Base-by-base conservation (phyloP, 2,113 vertebrate genomes). In the Ranitomeya variabilis region DNA sequence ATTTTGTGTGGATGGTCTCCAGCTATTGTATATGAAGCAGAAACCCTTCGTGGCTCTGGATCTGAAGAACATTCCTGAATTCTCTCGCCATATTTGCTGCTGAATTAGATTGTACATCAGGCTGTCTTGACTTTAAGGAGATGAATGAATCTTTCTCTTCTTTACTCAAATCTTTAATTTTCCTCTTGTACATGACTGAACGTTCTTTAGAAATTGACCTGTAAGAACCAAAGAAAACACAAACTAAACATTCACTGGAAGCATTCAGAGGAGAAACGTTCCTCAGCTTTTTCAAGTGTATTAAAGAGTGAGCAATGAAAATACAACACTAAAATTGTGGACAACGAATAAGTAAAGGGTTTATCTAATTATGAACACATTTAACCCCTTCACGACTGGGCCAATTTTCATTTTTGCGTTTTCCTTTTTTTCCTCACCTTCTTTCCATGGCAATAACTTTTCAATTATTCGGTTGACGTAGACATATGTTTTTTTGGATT, bases 21-120 rank as follows among this genome's bases (percentile, higher is more conserved):
- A 31, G 1, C 66, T 62, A 87, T 21, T 87, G 62, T 14, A 87
- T 69, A 31, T 73, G 77, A 67, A 87, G 86, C 52, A 87, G 26
- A 55, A 81, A 71, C 0, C 86, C 86, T 71, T 87, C 26, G 10
- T 73, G 54, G 62, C 60, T 87, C 12, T 73, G 77, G 78, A 59
- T 81, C 11, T 60, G 77, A 2, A 87, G 16, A 15, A 81, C 51
- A 7, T 81, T 80, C 23, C 6, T 31, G 3, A n/a, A 31, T 11
- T 71, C 26, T 1, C 55, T 52, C 15, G 26, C 78, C 13, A 55
- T 80, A 62, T 67, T 80, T 55, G 71, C n/a, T 26, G 16, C 11
- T 3, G 10, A 16, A 11, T 13, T n/a, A 4, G 8, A 51, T 67
- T 15, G 37, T 26, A 57, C 64, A 6, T 37, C 26, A 12, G 77